Conservation (phyloP, 1,140 invertebrate species). For the Scaptodrosophila lebanonensis region DNA sequence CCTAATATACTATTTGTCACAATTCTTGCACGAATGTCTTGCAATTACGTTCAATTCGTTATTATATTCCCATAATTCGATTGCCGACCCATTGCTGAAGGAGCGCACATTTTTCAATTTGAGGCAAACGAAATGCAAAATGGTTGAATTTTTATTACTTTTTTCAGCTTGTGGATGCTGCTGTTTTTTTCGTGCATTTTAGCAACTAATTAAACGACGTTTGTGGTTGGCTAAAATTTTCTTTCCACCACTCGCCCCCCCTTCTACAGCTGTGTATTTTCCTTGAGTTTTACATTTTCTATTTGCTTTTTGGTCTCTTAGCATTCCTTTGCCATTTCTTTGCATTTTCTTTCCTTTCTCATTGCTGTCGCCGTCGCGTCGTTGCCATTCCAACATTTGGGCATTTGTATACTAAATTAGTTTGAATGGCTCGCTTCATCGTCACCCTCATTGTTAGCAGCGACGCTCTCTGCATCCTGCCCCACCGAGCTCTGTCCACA, state of each 20-base stretch:
- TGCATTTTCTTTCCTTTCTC: slow-evolving; percentile 1
- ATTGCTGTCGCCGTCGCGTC: slow-evolving; percentile 25
- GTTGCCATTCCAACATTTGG: slow-evolving; percentile 34
- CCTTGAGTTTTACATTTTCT: no score
- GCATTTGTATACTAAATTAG: background rate
- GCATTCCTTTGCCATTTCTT: background rate
- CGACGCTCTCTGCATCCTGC: no score
- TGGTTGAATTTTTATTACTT: background rate
- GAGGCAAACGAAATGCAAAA: slow-evolving; percentile 60
- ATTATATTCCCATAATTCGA: slow-evolving; percentile 17
- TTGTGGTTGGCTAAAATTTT: slow-evolving; percentile 44
- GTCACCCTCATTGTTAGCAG: no score
- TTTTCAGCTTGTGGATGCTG: background rate
- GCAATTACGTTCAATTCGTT: background rate
- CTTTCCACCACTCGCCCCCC: no score
- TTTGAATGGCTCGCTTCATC: background rate
- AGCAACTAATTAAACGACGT: slow-evolving; percentile 64
- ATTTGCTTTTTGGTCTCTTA: background rate
- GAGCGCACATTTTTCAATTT: slow-evolving; percentile 59
- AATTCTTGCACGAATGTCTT: no score
- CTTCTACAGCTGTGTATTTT: no score
- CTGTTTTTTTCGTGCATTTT: slow-evolving; percentile 32
- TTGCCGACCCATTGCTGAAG: no score
- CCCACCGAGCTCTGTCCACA: no score
- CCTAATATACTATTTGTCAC: no score